Conservation (phyloP, 2,797 vertebrate genomes). For the Pachyuromys duprasi region DNA sequence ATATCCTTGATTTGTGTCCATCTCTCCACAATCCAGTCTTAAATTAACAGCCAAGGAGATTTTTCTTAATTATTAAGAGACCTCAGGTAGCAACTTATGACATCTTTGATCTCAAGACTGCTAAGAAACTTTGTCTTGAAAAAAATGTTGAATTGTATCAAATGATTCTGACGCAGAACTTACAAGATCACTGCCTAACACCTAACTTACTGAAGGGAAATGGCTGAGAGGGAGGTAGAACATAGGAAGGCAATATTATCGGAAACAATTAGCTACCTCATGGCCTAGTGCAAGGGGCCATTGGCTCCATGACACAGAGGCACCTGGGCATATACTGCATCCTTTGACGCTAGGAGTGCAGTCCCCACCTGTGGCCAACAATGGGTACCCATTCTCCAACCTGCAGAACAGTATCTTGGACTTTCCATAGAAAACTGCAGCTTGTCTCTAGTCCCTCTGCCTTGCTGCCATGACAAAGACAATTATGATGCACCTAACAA, state of each 20-base stretch:
- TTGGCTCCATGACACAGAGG: background rate
- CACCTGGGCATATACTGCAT: background rate
- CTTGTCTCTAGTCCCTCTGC: background rate
- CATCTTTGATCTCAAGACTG: background rate
- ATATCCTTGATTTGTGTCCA: background rate
- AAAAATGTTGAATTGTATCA: constrained; percentile 16
- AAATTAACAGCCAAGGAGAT: background rate
- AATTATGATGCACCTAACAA: constrained; percentile 46
- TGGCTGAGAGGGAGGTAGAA: background rate
- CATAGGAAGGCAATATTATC: background rate
- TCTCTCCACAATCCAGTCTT: background rate
- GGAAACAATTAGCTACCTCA: background rate
- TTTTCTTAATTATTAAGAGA: background rate
- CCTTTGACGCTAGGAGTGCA: background rate
- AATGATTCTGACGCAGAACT: background rate
- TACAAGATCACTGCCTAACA: background rate
- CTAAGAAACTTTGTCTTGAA: background rate
- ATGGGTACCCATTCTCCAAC: background rate
- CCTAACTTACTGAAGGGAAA: background rate
- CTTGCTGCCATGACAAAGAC: background rate
- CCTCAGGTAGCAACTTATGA: background rate
- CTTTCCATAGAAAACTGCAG: background rate
- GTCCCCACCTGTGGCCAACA: background rate
- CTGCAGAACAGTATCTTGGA: background rate
- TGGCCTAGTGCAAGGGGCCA: background rate